phyloP scores from a whole-genome alignment of 2,888 invertebrate genomes.

The Polia nebulosa region DNA sequence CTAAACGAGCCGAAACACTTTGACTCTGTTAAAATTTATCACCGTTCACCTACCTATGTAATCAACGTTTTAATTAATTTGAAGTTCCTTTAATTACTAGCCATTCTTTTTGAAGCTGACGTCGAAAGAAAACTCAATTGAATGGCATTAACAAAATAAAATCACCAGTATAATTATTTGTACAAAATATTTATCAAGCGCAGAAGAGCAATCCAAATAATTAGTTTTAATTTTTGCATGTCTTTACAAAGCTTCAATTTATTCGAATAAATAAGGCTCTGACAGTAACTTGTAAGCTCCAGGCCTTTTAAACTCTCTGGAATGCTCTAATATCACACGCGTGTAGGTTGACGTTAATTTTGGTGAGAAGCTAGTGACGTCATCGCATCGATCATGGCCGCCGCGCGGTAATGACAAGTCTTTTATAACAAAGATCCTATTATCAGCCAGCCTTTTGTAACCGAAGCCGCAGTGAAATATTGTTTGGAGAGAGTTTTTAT shows the following conservation, averaged over 20 bases:
- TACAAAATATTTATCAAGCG: background rate
- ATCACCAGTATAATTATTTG: background rate
- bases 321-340: slow-evolving; percentile 22
- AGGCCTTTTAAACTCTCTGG: background rate
- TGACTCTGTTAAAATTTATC: slow-evolving; percentile 50
- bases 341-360: slow-evolving; percentile 35
- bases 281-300: background rate
- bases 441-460: slow-evolving; percentile 63
- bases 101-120: background rate
- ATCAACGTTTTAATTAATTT: slow-evolving; percentile 47
- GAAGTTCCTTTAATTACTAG: slow-evolving; percentile 29
- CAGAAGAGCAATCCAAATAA: background rate
- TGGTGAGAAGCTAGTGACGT: slow-evolving; percentile 43
- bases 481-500: slow-evolving; percentile 51
- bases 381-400: slow-evolving; percentile 57
- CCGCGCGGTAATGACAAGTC: slow-evolving; percentile 61
- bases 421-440: slow-evolving; percentile 62
- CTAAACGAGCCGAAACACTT: slow-evolving; percentile 48
- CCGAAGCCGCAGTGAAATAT: slow-evolving; percentile 51
- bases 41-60: slow-evolving; percentile 25
- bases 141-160: background rate
- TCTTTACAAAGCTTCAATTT: background rate
- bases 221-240: background rate
- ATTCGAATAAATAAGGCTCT: background rate
- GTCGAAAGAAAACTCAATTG: background rate